Percentiles rank a stretch among this genome's conserved stretches.
phyloP scores from a whole-genome alignment of 2,888 invertebrate species.

The Branchipolynoe longqiensis region DNA sequence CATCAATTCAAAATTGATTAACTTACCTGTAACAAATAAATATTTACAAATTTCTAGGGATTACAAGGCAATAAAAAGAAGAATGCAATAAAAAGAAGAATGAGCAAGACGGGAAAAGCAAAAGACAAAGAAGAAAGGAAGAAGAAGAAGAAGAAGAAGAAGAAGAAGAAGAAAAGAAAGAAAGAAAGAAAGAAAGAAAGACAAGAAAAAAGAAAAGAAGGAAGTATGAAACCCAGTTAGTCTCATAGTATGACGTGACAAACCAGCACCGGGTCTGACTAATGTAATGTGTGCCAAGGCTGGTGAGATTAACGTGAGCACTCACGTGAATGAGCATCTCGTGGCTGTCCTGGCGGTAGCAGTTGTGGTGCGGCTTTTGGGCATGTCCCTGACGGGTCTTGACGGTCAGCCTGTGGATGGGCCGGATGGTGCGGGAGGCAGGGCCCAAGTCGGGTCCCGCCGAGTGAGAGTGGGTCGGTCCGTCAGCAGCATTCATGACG shows the following conservation, averaged over 20 bases:
- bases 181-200: background rate
- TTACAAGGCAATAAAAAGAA: too few relatives aligned
- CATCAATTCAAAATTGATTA: too few relatives aligned
- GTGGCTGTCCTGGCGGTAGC: background rate
- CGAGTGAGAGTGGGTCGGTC: background rate
- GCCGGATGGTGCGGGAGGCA: background rate
- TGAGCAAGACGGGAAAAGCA: too few relatives aligned
- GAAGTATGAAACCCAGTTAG: background rate
- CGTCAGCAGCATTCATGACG: slow-evolving; percentile 19
- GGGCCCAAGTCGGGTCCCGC: background rate
- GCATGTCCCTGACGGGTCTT: too few relatives aligned
- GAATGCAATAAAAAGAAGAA: too few relatives aligned
- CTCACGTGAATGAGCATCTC: slow-evolving; percentile 20
- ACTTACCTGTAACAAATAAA: too few relatives aligned
- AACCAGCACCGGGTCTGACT: background rate
- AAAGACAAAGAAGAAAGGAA: too few relatives aligned
- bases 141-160: too few relatives aligned
- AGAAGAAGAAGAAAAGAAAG: background rate
- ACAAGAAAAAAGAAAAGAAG: background rate
- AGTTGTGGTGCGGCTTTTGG: background rate
- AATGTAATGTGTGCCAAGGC: background rate
- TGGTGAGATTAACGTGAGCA: background rate
- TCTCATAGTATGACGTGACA: background rate
- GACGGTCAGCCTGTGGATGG: background rate
- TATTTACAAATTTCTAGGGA: too few relatives aligned